These are phyloP conservation scores for Bathynomus jamesi DNA, from an alignment of 1,140 invertebrate species.

Conservation along the genomic window DNA sequence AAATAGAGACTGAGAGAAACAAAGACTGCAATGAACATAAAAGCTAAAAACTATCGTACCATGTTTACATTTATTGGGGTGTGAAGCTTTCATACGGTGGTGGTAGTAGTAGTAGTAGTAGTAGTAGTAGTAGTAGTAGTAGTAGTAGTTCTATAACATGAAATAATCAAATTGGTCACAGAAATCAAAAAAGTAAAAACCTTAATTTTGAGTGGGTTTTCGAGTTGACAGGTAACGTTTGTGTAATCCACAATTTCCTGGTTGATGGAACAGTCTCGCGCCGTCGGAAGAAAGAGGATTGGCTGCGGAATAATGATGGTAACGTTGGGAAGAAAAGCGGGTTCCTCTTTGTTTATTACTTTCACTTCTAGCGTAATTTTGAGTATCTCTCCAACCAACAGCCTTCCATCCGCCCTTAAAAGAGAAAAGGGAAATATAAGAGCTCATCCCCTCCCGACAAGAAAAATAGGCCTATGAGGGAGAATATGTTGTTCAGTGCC, in stretches of 20 bases:
- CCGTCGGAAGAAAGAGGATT: background rate
- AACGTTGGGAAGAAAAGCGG: conserved; percentile 17
- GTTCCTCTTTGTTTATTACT: conserved; percentile 7
- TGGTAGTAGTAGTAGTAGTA: too few relatives aligned
- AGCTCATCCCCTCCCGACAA: too few relatives aligned
- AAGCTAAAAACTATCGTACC: background rate
- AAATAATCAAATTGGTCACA: background rate
- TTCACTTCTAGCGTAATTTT: conserved; percentile 7
- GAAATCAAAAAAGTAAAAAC: background rate
- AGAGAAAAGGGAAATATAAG: too few relatives aligned
- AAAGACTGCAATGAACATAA: background rate
- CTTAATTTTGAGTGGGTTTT: background rate
- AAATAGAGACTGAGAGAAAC: background rate
- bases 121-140: background rate
- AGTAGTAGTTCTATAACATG: background rate
- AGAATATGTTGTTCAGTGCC: too few relatives aligned
- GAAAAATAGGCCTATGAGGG: too few relatives aligned
- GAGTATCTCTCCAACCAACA: background rate
- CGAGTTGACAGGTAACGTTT: background rate
- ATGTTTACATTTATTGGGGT: background rate
- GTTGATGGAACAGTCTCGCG: background rate
- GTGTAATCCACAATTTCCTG: background rate
- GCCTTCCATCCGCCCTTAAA: too few relatives aligned
- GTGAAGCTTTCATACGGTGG: background rate
- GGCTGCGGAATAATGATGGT: background rate